phyloP scores from a whole-genome alignment of 1,140 invertebrate genomes.

The Drosophila eugracilis region DNA sequence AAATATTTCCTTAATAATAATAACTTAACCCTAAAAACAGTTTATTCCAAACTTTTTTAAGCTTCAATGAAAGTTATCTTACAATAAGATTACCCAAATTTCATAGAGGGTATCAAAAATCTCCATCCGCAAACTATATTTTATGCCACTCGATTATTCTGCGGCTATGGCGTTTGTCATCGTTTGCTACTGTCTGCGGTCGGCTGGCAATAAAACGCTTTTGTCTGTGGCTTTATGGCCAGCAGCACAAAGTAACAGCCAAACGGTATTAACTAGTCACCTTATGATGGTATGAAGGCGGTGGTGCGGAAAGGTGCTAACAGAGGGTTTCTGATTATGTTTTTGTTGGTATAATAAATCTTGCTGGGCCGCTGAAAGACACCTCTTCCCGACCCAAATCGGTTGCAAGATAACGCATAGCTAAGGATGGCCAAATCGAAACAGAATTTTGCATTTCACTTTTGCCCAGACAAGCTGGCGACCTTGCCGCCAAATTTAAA shows the following conservation, averaged over 20 bases:
- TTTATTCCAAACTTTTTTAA: too few relatives aligned
- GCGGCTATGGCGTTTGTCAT: constrained; percentile 35
- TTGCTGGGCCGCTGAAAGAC: constrained; percentile 21
- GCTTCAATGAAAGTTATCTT: too few relatives aligned
- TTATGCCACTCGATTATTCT: constrained; percentile 6
- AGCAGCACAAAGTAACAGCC: constrained; percentile 46
- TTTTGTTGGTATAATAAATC: constrained; percentile 46
- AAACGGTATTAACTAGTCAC: constrained; percentile 61
- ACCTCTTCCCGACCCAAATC: constrained; percentile 15
- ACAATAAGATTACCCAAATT: too few relatives aligned
- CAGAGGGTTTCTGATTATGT: constrained; percentile 34
- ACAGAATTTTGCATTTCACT: constrained; percentile 56
- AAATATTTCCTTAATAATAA: too few relatives aligned
- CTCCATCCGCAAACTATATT: background rate
- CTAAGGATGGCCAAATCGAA: constrained; percentile 9
- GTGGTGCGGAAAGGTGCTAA: constrained; percentile 2
- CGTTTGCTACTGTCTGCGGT: constrained; percentile 40
- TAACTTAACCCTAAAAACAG: too few relatives aligned
- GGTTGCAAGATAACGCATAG: constrained; percentile 6
- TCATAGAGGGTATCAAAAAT: background rate
- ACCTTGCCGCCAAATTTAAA: constrained; percentile 69
- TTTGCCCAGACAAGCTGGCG: constrained; percentile 43
- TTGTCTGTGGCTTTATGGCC: constrained; percentile 48
- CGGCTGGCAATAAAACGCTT: too few relatives aligned
- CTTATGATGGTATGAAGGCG: constrained; percentile 30